Evolutionary conservation across 1,140 invertebrate species (phyloP).

Genomic region (Aphaenogaster rudis): DNA sequence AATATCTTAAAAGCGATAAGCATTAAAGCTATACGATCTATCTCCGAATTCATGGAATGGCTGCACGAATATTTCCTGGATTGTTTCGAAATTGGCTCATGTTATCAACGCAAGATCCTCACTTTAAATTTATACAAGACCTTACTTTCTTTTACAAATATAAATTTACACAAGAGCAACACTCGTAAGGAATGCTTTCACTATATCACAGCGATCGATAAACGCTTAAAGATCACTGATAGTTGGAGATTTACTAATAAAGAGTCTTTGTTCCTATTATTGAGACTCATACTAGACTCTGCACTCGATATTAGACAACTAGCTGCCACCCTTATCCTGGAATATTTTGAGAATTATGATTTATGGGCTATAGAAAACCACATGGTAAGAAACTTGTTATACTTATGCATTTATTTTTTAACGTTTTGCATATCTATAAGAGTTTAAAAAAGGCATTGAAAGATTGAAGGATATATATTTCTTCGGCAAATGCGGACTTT

Average conservation of each 20-base stretch:
- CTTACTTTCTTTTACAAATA: slow-evolving; percentile 74
- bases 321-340: slow-evolving; percentile 83
- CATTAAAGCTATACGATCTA: slow-evolving; percentile 13
- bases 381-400: slow-evolving; percentile 67
- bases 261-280: slow-evolving; percentile 75
- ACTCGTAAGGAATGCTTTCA: slow-evolving; percentile 8
- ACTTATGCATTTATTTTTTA: not conserved
- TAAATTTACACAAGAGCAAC: not conserved
- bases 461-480: not conserved
- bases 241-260: slow-evolving; percentile 82
- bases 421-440: not conserved
- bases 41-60: slow-evolving; percentile 85
- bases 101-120: slow-evolving; percentile 88
- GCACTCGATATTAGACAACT: slow-evolving; percentile 86
- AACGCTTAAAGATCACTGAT: slow-evolving; percentile 63
- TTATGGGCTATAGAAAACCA: slow-evolving; percentile 71
- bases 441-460: not conserved
- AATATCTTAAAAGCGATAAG: slow-evolving; percentile 72
- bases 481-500: not conserved
- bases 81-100: slow-evolving; percentile 86
- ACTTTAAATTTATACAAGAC: slow-evolving; percentile 84
- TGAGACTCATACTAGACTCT: slow-evolving; percentile 84
- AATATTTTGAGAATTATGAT: slow-evolving; percentile 79
- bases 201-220: slow-evolving; percentile 24
- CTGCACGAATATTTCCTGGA: slow-evolving; percentile 85